A percentile compares a stretch with the other conserved stretches of the same genome.
Evolutionary conservation across 2,797 vertebrate genomes (phyloP).

Genomic region (Lemur catta): DNA sequence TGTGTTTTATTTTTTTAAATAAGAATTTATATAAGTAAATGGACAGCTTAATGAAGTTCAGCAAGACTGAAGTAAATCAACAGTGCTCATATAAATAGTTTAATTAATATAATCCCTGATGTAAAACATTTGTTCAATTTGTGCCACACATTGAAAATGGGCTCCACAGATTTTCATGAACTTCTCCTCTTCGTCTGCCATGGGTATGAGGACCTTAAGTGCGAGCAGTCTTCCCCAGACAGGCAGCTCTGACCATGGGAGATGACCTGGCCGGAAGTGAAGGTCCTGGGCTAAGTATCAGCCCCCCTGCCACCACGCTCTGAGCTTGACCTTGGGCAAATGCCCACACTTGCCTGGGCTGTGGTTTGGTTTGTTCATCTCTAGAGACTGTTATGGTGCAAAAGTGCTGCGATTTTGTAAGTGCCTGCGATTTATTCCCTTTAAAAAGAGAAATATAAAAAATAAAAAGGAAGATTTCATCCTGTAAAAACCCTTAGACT

Average conservation of each 20-base stretch:
- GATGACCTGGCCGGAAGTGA: no score
- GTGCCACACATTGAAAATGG: slow-evolving; percentile 72
- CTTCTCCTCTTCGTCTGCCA: background rate
- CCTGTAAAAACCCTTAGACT: slow-evolving; percentile 39
- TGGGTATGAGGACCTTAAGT: background rate
- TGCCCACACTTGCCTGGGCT: background rate
- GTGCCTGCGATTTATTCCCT: slow-evolving; percentile 63
- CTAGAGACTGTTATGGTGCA: background rate
- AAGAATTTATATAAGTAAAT: slow-evolving; percentile 67
- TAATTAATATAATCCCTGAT: slow-evolving; percentile 81
- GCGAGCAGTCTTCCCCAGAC: background rate
- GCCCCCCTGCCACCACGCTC: background rate
- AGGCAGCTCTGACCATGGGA: background rate
- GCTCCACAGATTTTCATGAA: slow-evolving; percentile 59
- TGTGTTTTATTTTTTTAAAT: slow-evolving; percentile 55
- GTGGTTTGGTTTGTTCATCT: background rate
- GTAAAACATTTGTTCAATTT: slow-evolving; percentile 73
- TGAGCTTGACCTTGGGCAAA: background rate
- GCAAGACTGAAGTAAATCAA: slow-evolving; percentile 75
- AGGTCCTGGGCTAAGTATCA: background rate
- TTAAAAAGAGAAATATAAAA: slow-evolving; percentile 30
- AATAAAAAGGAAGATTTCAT: slow-evolving; percentile 41
- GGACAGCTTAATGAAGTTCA: slow-evolving; percentile 72
- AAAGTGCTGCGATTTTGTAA: slow-evolving; percentile 8
- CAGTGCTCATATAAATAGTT: slow-evolving; percentile 71